These are phyloP conservation scores for Noturus placidus DNA, from an alignment of 2,113 vertebrate species.

Conservation along the genomic window DNA sequence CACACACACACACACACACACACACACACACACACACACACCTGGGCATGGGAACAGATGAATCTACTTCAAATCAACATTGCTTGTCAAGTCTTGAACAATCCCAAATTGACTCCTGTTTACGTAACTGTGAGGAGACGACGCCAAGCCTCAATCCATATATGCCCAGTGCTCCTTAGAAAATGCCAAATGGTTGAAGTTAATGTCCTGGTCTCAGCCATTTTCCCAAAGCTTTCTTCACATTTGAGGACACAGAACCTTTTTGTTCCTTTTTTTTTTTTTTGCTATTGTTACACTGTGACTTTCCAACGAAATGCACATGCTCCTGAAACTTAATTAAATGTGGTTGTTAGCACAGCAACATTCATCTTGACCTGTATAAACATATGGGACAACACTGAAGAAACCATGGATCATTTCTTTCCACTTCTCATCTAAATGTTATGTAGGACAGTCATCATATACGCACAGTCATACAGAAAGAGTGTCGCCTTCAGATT, in stretches of 20 bases:
- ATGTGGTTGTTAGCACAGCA: conserved; percentile 3
- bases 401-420: neutral
- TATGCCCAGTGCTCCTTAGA: conserved; percentile 23
- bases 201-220: conserved; percentile 26
- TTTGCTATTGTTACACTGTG: neutral
- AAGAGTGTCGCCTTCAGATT: neutral
- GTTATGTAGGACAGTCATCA: neutral
- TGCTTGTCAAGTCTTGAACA: neutral
- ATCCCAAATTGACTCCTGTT: neutral
- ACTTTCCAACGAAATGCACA: conserved; percentile 12
- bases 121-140: conserved; percentile 5
- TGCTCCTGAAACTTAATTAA: conserved; percentile 46
- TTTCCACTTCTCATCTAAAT: neutral
- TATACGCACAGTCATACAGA: neutral
- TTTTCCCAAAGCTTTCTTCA: conserved; percentile 49
- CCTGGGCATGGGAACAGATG: neutral
- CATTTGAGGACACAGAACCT: conserved; percentile 20
- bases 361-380: conserved; percentile 23
- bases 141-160: conserved; percentile 38
- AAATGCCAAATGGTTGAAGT: conserved; percentile 31
- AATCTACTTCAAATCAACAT: conserved; percentile 3
- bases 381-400: neutral
- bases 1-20: neutral
- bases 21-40: neutral
- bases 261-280: conserved; percentile 39